Conservation (phyloP, 2,888 invertebrate genomes). For the Gymnoscelis rufifasciata region DNA sequence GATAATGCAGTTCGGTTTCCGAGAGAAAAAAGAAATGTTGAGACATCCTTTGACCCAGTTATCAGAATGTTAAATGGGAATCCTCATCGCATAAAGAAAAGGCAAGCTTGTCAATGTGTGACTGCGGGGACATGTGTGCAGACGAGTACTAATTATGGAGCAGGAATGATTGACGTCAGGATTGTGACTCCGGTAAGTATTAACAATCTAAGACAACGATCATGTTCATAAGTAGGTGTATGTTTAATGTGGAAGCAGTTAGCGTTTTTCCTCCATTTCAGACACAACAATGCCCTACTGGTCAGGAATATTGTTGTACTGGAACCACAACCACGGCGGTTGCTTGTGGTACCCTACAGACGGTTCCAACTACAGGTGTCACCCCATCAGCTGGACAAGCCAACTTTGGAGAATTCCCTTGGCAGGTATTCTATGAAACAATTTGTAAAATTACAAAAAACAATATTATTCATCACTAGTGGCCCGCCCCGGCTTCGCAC, state of each 20-base stretch:
- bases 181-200: conserved; percentile 79
- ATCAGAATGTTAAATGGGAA: conserved; percentile 21
- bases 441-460: too few species aligned
- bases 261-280: conserved; percentile 17
- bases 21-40: conserved; percentile 50
- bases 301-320: conserved; percentile 67
- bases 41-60: conserved; percentile 31
- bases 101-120: conserved; percentile 67
- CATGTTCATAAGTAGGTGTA: neutral
- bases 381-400: conserved; percentile 76
- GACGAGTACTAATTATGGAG: conserved; percentile 56
- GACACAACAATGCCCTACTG: conserved; percentile 51
- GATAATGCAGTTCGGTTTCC: conserved; percentile 64
- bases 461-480: too few species aligned
- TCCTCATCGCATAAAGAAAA: conserved; percentile 54
- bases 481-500: too few species aligned
- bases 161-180: conserved; percentile 80
- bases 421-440: conserved; percentile 79
- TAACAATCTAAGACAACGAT: too few species aligned
- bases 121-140: conserved; percentile 55
- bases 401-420: conserved; percentile 84
- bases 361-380: conserved; percentile 51
- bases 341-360: conserved; percentile 68
- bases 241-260: conserved; percentile 4
- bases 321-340: conserved; percentile 35